A percentile compares a stretch with the other conserved stretches of the same genome.
phyloP scores from a whole-genome alignment of 2,797 vertebrate genomes.

The Megaceryle alcyon region DNA sequence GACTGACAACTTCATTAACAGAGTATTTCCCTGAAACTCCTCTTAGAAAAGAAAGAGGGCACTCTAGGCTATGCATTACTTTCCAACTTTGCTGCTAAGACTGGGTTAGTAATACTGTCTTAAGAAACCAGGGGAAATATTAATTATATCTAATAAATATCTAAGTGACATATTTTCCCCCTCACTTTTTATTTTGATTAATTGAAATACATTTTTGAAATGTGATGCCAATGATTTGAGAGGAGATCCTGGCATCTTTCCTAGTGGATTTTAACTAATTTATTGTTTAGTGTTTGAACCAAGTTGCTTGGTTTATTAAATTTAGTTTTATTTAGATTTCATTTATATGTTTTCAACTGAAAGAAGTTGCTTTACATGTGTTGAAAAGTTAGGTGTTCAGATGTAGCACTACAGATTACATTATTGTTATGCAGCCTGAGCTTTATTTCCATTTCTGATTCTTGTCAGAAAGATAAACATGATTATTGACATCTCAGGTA shows the following conservation, averaged over 20 bases:
- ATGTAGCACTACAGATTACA: background rate
- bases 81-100: background rate
- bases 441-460: conserved; percentile 1
- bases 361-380: background rate
- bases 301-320: conserved; percentile 15
- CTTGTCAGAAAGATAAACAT: background rate
- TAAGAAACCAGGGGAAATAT: conserved; percentile 1
- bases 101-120: conserved; percentile 15
- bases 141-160: conserved; percentile 55
- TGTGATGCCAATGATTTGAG: background rate
- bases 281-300: conserved; percentile 13
- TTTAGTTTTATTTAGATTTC: background rate
- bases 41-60: conserved; percentile 73
- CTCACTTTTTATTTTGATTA: background rate
- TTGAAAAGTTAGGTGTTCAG: background rate
- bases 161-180: background rate
- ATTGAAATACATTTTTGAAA: conserved; percentile 38
- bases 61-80: conserved; percentile 64
- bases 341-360: background rate
- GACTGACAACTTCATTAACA: background rate
- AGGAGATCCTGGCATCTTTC: conserved; percentile 2
- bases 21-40: conserved; percentile 2
- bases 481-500: background rate
- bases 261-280: conserved; percentile 23
- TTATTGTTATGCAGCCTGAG: background rate